Conservation (phyloP, 1,140 invertebrate genomes). For the Lepidotrigona ventralis region DNA sequence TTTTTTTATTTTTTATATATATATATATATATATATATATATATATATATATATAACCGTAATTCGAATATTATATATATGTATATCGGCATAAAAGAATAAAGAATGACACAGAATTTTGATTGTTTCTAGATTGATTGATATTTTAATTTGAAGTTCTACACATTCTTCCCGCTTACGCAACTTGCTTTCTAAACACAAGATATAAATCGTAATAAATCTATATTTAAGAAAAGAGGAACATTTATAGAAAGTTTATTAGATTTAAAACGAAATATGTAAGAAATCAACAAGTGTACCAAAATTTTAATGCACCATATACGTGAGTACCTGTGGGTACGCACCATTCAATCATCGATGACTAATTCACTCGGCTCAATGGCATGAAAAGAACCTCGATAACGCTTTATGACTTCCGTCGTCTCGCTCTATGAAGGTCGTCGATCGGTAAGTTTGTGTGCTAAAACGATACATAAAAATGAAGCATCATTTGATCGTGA, state of each 20-base stretch:
- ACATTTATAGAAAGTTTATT: not conserved
- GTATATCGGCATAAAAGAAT: not conserved
- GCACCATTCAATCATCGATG: constrained; percentile 22
- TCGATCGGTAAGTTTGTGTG: constrained; percentile 20
- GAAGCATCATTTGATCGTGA: constrained; percentile 2
- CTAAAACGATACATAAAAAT: not conserved
- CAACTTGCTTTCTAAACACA: constrained; percentile 4
- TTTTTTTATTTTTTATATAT: too few relatives aligned
- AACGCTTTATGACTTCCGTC: constrained; percentile 57
- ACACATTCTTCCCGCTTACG: constrained; percentile 9
- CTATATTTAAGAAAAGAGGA: not conserved
- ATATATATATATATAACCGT: too few relatives aligned
- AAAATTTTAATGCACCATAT: constrained; percentile 22
- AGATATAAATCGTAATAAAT: not conserved
- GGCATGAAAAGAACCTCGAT: constrained; percentile 37
- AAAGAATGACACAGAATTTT: not conserved
- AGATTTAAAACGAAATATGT: too few relatives aligned
- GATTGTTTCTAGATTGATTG: not conserved
- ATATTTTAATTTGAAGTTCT: not conserved
- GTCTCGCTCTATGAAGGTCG: constrained; percentile 28
- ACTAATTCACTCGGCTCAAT: constrained; percentile 42
- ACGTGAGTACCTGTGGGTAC: constrained; percentile 8
- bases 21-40: too few relatives aligned
- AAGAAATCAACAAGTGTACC: not conserved
- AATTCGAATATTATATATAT: not conserved